A percentile compares a stretch with the other conserved stretches of the same genome.
Evolutionary conservation across 1,140 invertebrate species (phyloP).

Genomic region (Sipha flava): DNA sequence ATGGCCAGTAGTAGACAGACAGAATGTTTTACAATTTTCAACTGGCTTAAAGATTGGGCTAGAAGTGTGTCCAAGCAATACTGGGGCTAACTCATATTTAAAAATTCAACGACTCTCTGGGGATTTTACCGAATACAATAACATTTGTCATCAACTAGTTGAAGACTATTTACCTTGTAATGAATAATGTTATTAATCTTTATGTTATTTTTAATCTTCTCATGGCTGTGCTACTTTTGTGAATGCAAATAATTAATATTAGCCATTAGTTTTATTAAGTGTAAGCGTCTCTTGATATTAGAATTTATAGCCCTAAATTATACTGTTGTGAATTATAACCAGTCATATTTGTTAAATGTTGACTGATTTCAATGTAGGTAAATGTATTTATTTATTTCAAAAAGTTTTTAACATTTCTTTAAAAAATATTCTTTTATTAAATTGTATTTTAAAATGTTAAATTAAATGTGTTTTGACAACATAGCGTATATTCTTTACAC

Average conservation of each 20-base stretch:
- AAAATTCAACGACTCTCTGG: constrained; percentile 86
- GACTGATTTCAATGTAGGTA: constrained; percentile 1
- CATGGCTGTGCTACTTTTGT: constrained; percentile 31
- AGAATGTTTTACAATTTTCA: constrained; percentile 46
- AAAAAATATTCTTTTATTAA: no score
- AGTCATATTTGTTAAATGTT: not conserved
- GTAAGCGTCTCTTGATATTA: not conserved
- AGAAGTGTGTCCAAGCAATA: constrained; percentile 57
- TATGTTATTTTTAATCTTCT: constrained; percentile 24
- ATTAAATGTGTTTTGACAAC: not conserved
- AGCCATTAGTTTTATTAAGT: constrained; percentile 27
- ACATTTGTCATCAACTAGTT: constrained; percentile 82
- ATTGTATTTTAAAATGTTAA: not conserved
- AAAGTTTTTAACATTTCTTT: no score
- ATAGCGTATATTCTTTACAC: not conserved
- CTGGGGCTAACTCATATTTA: constrained; percentile 52
- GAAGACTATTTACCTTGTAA: constrained; percentile 28
- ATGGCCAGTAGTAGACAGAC: constrained; percentile 67
- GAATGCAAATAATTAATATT: constrained; percentile 31
- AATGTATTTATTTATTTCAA: not conserved
- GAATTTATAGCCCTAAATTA: not conserved
- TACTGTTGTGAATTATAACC: constrained; percentile 6
- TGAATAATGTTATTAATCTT: not conserved
- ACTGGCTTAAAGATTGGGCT: constrained; percentile 81
- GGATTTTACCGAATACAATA: constrained; percentile 80